Evolutionary conservation across 1,140 invertebrate genomes (phyloP).

Genomic region (Melanaphis sacchari): DNA sequence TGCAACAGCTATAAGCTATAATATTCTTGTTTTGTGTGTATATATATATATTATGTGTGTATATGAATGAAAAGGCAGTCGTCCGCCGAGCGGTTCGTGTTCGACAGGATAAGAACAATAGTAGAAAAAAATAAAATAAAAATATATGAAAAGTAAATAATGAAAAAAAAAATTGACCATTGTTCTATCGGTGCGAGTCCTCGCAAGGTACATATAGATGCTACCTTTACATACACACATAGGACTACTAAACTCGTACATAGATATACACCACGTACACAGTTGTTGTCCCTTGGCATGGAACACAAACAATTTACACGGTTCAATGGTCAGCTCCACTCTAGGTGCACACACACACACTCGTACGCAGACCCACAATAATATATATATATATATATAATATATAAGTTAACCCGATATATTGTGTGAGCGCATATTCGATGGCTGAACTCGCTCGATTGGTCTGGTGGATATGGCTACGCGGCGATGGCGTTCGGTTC

Average conservation of each 20-base stretch:
- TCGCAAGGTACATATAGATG: neutral
- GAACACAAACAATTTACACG: conserved; percentile 54
- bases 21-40: neutral
- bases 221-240: neutral
- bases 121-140: conserved; percentile 8
- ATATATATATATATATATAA: conserved; percentile 14
- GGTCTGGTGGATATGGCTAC: conserved; percentile 31
- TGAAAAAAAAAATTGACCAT: conserved; percentile 23
- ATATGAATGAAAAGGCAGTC: neutral
- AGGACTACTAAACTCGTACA: neutral
- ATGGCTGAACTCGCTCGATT: conserved; percentile 9
- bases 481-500: conserved; percentile 14
- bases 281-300: conserved; percentile 51
- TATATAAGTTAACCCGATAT: neutral
- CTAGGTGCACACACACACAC: neutral
- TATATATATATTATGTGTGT: neutral
- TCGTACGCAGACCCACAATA: neutral
- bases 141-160: neutral
- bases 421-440: neutral
- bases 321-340: conserved; percentile 46
- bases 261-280: neutral
- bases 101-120: conserved; percentile 32
- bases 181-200: conserved; percentile 30
- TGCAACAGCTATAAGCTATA: neutral
- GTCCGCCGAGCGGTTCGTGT: conserved; percentile 15